Conservation (phyloP, 2,888 invertebrate species). For the Cephonodes hylas region DNA sequence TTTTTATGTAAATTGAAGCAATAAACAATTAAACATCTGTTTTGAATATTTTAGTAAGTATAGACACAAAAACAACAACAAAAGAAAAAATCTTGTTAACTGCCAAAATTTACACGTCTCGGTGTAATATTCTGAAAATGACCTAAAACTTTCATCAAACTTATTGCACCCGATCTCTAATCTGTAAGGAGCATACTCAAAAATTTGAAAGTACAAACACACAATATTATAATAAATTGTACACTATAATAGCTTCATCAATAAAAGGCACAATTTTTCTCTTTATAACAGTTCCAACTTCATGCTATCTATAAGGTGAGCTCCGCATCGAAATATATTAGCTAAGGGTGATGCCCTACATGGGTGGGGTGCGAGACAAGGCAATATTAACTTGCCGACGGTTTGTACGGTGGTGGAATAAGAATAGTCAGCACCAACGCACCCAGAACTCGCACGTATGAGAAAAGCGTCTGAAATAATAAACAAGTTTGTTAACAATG, state of each 20-base stretch:
- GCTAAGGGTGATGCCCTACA: constrained; percentile 22
- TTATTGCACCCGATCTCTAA: no score
- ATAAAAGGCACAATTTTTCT: not conserved
- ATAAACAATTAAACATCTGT: no score
- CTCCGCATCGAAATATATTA: constrained; percentile 7
- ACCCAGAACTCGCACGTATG: constrained; percentile 23
- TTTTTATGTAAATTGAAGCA: no score
- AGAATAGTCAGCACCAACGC: constrained; percentile 34
- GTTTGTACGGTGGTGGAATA: constrained; percentile 47
- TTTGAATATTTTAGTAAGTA: no score
- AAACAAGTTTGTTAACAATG: constrained; percentile 29
- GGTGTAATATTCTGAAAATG: no score
- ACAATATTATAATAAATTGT: not conserved
- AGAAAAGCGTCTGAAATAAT: constrained; percentile 31
- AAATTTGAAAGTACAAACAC: no score
- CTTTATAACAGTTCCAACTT: not conserved
- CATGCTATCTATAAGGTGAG: not conserved
- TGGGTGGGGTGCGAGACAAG: constrained; percentile 27
- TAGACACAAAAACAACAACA: no score
- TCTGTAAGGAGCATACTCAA: no score
- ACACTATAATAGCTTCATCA: not conserved
- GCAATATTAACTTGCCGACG: constrained; percentile 56
- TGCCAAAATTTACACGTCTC: no score
- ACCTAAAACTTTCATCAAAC: no score
- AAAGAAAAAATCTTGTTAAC: no score